Conservation (phyloP, 2,888 invertebrate species). For the Axea sp. region DNA sequence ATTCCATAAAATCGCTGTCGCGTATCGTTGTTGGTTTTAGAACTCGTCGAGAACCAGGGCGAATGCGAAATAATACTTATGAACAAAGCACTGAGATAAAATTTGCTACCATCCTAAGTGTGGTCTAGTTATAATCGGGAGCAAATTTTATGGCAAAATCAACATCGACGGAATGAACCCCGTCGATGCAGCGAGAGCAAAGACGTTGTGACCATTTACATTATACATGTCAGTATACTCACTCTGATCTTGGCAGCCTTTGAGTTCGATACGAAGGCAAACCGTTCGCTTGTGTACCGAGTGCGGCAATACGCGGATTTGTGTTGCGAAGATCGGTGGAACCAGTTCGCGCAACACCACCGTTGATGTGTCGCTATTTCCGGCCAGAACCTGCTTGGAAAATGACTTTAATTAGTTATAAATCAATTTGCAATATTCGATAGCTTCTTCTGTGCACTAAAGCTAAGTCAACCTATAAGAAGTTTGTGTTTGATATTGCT, state of each 20-base stretch:
- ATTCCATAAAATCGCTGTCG: constrained; percentile 38
- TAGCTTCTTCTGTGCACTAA: too few relatives aligned
- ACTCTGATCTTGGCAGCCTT: constrained; percentile 86
- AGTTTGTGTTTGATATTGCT: too few relatives aligned
- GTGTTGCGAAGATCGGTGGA: constrained; percentile 86
- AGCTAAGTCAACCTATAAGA: too few relatives aligned
- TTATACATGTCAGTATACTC: constrained; percentile 71
- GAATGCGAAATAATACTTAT: constrained; percentile 8
- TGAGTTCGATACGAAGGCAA: constrained; percentile 87
- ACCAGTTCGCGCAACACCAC: constrained; percentile 84
- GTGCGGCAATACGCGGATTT: constrained; percentile 87
- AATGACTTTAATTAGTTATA: constrained; percentile 29
- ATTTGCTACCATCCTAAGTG: too few relatives aligned
- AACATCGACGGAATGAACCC: too few relatives aligned
- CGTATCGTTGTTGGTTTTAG: too few relatives aligned
- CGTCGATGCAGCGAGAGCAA: constrained; percentile 1
- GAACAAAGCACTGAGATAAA: constrained; percentile 7
- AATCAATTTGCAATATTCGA: constrained; percentile 18
- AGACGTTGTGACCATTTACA: constrained; percentile 33
- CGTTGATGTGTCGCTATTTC: constrained; percentile 87
- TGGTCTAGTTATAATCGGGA: too few relatives aligned
- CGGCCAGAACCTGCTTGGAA: constrained; percentile 83
- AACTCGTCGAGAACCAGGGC: constrained; percentile 3
- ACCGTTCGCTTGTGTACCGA: constrained; percentile 86
- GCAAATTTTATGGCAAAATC: too few relatives aligned